A percentile compares a stretch with the other conserved stretches of the same genome.
These are phyloP conservation scores for Diarsia brunnea DNA, from an alignment of 2,888 invertebrate species.

Conservation along the genomic window DNA sequence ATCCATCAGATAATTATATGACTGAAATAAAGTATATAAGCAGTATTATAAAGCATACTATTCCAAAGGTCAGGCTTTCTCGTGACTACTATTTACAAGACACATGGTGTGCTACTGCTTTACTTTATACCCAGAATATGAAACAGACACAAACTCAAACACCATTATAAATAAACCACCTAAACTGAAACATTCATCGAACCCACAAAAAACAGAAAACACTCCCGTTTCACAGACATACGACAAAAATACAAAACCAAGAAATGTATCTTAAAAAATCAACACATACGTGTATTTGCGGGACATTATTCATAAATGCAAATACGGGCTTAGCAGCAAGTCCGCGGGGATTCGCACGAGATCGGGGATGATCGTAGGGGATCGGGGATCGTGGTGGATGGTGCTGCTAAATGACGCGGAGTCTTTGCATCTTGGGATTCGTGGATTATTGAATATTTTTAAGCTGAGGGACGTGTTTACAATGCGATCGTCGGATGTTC, in stretches of 20 bases:
- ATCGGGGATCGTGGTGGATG: slow-evolving; percentile 50
- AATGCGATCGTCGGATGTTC: slow-evolving; percentile 29
- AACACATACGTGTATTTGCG: slow-evolving; percentile 60
- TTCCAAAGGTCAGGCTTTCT: neutral
- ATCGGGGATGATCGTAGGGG: slow-evolving; percentile 34
- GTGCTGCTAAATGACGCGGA: slow-evolving; percentile 67
- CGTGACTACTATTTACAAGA: neutral
- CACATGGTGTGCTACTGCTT: too few species aligned
- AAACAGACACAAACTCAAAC: neutral
- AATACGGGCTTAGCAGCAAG: slow-evolving; percentile 66
- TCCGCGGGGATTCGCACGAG: slow-evolving; percentile 57
- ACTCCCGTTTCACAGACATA: slow-evolving; percentile 15
- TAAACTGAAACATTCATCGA: slow-evolving; percentile 31
- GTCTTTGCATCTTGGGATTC: slow-evolving; percentile 58
- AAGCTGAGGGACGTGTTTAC: slow-evolving; percentile 56
- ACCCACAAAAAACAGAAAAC: slow-evolving; percentile 27
- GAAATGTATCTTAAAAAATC: slow-evolving; percentile 67
- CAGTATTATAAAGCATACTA: neutral
- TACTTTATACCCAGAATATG: neutral
- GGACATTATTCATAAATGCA: slow-evolving; percentile 75
- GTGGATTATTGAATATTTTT: slow-evolving; percentile 68
- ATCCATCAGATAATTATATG: too few species aligned
- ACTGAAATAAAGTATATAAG: neutral
- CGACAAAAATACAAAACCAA: slow-evolving; percentile 52
- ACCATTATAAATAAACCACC: slow-evolving; percentile 20